phyloP scores from a whole-genome alignment of 37 sponge, comb jelly and placozoan genomes.

The Mnemiopsis leidyi region DNA sequence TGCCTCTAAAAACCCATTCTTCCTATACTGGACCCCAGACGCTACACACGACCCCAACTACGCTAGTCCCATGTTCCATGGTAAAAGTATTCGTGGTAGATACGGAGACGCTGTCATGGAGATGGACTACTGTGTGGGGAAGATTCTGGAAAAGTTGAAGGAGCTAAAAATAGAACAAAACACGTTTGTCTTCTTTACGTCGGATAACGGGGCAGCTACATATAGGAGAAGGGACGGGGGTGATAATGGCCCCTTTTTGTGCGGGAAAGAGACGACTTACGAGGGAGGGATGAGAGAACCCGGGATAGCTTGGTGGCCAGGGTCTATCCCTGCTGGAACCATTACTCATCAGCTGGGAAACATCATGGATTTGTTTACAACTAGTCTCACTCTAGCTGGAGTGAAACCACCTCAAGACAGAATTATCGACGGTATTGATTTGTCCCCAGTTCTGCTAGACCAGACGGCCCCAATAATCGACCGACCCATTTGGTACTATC shows the following conservation, averaged over 20 bases:
- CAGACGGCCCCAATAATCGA: neutral
- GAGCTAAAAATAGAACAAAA: constrained; percentile 69
- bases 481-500: constrained; percentile 73
- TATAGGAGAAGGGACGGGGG: constrained; percentile 69
- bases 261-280: constrained; percentile 83
- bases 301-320: constrained; percentile 84
- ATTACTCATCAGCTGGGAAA: constrained; percentile 79
- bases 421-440: constrained; percentile 75
- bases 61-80: constrained; percentile 75
- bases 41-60: constrained; percentile 80
- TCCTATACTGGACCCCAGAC: constrained; percentile 85
- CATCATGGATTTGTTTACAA: constrained; percentile 81
- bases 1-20: constrained; percentile 72
- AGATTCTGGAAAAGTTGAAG: constrained; percentile 70
- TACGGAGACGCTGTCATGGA: constrained; percentile 86
- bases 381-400: constrained; percentile 73
- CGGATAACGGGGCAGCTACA: constrained; percentile 85
- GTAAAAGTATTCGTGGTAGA: constrained; percentile 79
- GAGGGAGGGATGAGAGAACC: constrained; percentile 88
- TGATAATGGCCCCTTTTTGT: constrained; percentile 76
- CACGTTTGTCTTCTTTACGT: constrained; percentile 85
- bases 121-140: constrained; percentile 81
- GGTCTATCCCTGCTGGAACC: constrained; percentile 70
- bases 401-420: constrained; percentile 69
- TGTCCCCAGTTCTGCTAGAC: constrained; percentile 65